phyloP scores from a whole-genome alignment of 2,113 vertebrate species.

The Thalassarche chlororhynchos region DNA sequence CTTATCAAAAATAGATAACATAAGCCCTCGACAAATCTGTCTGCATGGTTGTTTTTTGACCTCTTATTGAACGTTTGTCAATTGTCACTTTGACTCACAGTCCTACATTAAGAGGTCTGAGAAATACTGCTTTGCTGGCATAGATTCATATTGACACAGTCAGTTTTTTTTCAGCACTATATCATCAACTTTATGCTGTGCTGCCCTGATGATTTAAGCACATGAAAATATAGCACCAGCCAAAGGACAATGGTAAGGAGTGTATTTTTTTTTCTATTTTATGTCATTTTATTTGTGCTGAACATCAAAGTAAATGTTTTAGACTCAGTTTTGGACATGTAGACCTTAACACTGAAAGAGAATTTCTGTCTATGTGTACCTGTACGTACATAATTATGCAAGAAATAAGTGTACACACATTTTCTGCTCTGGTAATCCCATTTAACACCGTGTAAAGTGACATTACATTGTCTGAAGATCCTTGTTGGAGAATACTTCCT shows the following conservation, averaged over 20 bases:
- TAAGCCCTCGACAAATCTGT: conserved; percentile 61
- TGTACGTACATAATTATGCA: background rate
- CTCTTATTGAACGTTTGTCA: conserved; percentile 55
- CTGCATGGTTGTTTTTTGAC: conserved; percentile 49
- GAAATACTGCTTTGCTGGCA: conserved; percentile 45
- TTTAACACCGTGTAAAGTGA: background rate
- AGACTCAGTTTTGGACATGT: background rate
- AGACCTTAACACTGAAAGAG: background rate
- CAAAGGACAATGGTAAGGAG: background rate
- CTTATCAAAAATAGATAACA: conserved; percentile 67
- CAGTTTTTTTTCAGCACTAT: background rate
- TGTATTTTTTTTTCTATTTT: background rate
- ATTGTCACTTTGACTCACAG: conserved; percentile 63
- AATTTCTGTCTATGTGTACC: background rate
- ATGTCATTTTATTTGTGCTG: background rate
- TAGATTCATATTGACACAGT: conserved; percentile 2
- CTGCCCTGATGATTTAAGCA: conserved; percentile 8
- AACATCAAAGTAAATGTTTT: background rate
- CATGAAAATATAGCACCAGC: background rate
- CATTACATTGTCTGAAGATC: background rate
- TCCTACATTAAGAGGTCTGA: conserved; percentile 42
- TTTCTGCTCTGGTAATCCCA: background rate
- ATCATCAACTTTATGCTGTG: background rate
- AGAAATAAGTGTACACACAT: background rate
- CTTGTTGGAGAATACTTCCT: background rate